A percentile compares a stretch with the other conserved stretches of the same genome.
phyloP scores from a whole-genome alignment of 2,113 vertebrate species.

The Stigmatopora argus region DNA sequence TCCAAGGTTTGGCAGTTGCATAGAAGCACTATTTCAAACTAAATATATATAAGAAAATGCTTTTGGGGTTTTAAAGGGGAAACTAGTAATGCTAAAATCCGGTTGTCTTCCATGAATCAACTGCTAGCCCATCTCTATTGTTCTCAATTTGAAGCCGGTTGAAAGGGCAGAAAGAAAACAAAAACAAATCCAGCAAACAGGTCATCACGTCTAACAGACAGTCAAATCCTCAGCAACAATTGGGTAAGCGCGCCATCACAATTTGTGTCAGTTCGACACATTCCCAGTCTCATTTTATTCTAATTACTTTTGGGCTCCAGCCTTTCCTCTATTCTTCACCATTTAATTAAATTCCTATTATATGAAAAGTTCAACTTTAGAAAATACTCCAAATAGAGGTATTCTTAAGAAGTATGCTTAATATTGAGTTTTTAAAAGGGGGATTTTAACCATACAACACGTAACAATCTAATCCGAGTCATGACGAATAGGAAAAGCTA shows the following conservation, averaged over 20 bases:
- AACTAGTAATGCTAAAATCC: conserved; percentile 28
- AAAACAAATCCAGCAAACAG: conserved; percentile 27
- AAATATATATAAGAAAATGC: no score
- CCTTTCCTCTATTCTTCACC: not conserved
- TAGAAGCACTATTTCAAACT: no score
- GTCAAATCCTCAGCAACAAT: not conserved
- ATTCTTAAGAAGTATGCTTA: no score
- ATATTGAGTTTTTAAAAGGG: no score
- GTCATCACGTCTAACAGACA: conserved; percentile 16
- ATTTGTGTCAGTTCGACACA: conserved; percentile 23
- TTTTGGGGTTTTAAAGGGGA: conserved; percentile 27
- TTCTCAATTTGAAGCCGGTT: conserved; percentile 33
- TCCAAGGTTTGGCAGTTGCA: no score
- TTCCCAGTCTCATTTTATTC: conserved; percentile 27
- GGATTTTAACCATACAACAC: no score
- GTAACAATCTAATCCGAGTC: not conserved
- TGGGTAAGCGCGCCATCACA: conserved; percentile 23
- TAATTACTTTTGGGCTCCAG: conserved; percentile 44
- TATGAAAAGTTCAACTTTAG: no score
- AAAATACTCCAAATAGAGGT: no score
- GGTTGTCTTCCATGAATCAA: conserved; percentile 25
- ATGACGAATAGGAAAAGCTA: not conserved
- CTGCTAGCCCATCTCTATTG: conserved; percentile 27
- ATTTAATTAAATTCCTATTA: no score
- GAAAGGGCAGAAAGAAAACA: conserved; percentile 23